Evolutionary conservation across 2,113 vertebrate genomes (phyloP).

Genomic region (Antigone vipio): DNA sequence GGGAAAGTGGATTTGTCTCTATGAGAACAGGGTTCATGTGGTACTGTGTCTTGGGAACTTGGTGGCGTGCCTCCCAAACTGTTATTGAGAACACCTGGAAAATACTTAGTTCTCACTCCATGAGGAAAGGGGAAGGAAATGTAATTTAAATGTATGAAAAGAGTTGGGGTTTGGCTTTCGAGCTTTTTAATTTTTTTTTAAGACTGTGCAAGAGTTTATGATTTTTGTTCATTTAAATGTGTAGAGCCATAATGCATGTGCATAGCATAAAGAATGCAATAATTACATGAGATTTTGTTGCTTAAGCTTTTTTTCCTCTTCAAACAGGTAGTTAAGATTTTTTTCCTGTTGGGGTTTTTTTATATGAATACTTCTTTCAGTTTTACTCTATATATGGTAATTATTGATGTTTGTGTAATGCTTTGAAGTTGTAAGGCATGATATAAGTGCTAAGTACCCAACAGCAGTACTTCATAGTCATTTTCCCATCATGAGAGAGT

Average conservation of each 20-base stretch:
- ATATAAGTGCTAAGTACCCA: background rate
- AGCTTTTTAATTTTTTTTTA: background rate
- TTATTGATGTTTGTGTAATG: constrained; percentile 21
- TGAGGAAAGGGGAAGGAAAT: constrained; percentile 22
- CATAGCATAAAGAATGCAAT: background rate
- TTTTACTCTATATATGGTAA: constrained; percentile 40
- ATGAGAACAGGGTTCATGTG: constrained; percentile 13
- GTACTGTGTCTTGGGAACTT: background rate
- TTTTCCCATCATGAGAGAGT: constrained; percentile 36
- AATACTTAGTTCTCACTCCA: background rate
- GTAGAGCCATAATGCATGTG: background rate
- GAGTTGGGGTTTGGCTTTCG: background rate
- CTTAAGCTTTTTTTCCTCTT: background rate
- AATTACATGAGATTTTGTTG: background rate
- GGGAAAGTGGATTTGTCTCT: constrained; percentile 14
- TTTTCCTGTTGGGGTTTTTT: background rate
- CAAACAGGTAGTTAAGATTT: background rate
- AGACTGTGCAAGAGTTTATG: background rate
- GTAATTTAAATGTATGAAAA: background rate
- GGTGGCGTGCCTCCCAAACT: constrained; percentile 17
- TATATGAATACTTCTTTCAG: background rate
- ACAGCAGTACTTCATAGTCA: constrained; percentile 19
- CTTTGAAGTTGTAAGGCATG: constrained; percentile 53
- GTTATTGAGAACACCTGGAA: constrained; percentile 58
- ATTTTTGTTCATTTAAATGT: background rate